Base-by-base conservation (phyloP, 2,113 vertebrate species). In the Eptesicus fuscus region DNA sequence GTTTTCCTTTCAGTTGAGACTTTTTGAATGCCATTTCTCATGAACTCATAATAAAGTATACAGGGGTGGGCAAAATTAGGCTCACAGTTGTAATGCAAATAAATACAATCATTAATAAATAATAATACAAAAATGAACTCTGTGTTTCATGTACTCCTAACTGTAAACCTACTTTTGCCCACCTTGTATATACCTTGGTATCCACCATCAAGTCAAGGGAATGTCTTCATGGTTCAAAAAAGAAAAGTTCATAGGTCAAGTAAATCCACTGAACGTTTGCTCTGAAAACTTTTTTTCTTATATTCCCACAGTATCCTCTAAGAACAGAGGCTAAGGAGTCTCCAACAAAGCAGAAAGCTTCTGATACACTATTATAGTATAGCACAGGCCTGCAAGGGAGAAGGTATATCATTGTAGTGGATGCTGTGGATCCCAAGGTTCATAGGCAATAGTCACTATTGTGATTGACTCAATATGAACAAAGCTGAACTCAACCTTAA, bases 351-450 rank as follows among this genome's bases (percentile, higher is more conserved):
- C 20, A 32, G 18, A 44, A 65, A 3, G 17, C 37, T 49, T 42
- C 56, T 67, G 9, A 23, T 35, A 2, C 3, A 2, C 17, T 35
- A 3, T 71, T 71, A 23, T 4, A 40, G 1, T 17, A 9, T 0
- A 49, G 53, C 18, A 53, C n/a, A 40, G 61, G 69, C 11, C 63
- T 73, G 9, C 18, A 12, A 40, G 22, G 18, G 23, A 87, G 40
- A 70, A 67, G 7, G 7, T 28, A 56, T 73, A 30, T 42, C 89
- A 80, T 80, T 53, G 25, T 20, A 22, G 35, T 42, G 18, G 40
- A 2, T n/a, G 28, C 37, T 8, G 12, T 23, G 35, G 13, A 59
- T 13, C 23, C 65, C 70, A 42, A 74, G 59, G 56, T 35, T 70
- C 28, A 30, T 0, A 80, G 74, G 42, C 40, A 77, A 17, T 9